These are phyloP conservation scores for Coregonus suidteri DNA, from an alignment of 2,797 vertebrate genomes.

Conservation along the genomic window DNA sequence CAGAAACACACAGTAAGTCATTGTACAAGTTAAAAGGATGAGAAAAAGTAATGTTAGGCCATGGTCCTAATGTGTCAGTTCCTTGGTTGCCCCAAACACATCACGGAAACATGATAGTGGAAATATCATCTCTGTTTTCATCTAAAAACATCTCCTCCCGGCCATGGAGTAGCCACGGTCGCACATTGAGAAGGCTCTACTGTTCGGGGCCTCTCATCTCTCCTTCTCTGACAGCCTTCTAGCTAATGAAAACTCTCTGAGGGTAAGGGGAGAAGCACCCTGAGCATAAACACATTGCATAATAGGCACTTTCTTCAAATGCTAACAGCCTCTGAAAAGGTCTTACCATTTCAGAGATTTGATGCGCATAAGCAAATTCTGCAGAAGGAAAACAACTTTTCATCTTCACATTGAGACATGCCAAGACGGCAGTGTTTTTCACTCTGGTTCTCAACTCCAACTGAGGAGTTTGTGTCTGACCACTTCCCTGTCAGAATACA, in stretches of 20 bases:
- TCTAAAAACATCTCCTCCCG: constrained; percentile 47
- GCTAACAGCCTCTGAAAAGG: constrained; percentile 74
- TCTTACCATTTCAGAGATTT: constrained; percentile 65
- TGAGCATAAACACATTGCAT: constrained; percentile 72
- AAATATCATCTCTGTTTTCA: constrained; percentile 49
- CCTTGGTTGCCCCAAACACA: constrained; percentile 6
- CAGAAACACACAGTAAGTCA: too few species aligned
- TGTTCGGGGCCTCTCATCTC: constrained; percentile 41
- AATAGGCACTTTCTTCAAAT: constrained; percentile 71
- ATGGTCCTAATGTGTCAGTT: neutral
- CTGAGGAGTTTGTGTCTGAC: constrained; percentile 6
- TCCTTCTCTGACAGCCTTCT: constrained; percentile 52
- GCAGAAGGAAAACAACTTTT: constrained; percentile 50
- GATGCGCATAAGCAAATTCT: constrained; percentile 47
- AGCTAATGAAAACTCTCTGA: constrained; percentile 63
- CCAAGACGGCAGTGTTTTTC: constrained; percentile 20
- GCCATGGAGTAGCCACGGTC: constrained; percentile 47
- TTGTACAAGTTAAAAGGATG: too few species aligned
- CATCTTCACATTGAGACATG: constrained; percentile 45
- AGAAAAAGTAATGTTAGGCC: neutral
- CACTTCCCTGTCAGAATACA: neutral
- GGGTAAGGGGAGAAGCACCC: constrained; percentile 53
- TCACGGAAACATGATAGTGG: constrained; percentile 44
- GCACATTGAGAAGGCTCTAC: constrained; percentile 40
- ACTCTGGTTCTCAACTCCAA: constrained; percentile 8